phyloP scores from a whole-genome alignment of 2,888 invertebrate species.

The Cosmorhoe ocellata region DNA sequence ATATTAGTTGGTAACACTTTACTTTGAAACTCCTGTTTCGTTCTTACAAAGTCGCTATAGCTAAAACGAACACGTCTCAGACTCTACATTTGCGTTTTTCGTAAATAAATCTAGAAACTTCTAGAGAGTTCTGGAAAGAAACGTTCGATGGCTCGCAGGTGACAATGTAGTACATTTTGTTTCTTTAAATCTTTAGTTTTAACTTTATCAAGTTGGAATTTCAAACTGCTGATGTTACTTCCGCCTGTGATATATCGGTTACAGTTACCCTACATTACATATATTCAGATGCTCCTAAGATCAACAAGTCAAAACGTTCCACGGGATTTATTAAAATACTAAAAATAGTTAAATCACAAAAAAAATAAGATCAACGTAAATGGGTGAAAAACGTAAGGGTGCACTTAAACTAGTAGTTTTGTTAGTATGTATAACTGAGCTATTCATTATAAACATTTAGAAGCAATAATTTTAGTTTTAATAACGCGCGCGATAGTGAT shows the following conservation, averaged over 20 bases:
- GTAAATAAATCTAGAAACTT: conserved; percentile 36
- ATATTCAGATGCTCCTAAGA: no score
- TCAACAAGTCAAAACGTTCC: no score
- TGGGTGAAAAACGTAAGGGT: no score
- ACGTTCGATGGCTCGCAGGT: conserved; percentile 53
- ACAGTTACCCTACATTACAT: no score
- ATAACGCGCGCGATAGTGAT: background rate
- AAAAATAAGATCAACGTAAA: no score
- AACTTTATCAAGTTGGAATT: conserved; percentile 33
- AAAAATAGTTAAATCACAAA: no score
- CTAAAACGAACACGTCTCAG: conserved; percentile 17
- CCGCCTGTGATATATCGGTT: background rate
- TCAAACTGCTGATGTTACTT: background rate
- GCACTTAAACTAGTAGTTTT: no score
- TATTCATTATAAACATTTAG: no score
- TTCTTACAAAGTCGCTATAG: conserved; percentile 15
- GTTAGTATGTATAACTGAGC: no score
- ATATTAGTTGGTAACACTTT: background rate
- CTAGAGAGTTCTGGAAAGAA: conserved; percentile 34
- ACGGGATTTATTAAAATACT: no score
- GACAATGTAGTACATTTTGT: conserved; percentile 50
- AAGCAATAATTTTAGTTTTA: no score
- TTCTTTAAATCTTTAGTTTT: conserved; percentile 48
- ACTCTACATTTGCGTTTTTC: conserved; percentile 27
- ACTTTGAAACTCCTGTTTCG: background rate